Evolutionary conservation across 2,797 vertebrate species (phyloP).

Genomic region (Hylomyscus alleni): DNA sequence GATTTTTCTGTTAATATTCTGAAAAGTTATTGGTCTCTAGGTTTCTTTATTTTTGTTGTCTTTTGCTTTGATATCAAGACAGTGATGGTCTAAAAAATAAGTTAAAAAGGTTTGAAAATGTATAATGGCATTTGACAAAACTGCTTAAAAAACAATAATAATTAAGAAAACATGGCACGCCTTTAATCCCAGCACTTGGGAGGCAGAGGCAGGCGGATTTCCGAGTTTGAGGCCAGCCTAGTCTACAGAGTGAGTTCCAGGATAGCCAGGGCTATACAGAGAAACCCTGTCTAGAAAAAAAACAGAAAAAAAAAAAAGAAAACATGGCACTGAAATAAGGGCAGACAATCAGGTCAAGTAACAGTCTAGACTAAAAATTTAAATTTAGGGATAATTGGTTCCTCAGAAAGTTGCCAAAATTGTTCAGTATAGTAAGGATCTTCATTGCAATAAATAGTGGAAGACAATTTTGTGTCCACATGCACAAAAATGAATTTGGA

Average conservation of each 20-base stretch:
- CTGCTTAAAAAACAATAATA: not conserved
- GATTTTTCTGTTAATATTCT: not conserved
- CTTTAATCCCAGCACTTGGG: no score
- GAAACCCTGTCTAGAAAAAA: no score
- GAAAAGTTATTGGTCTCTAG: not conserved
- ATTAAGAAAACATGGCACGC: not conserved
- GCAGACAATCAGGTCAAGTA: not conserved
- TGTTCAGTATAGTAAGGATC: not conserved
- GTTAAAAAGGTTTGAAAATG: not conserved
- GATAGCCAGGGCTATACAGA: no score
- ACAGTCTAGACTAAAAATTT: not conserved
- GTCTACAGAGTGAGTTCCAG: no score
- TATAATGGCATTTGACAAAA: conserved; percentile 3
- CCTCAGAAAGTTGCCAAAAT: not conserved
- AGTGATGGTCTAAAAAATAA: not conserved
- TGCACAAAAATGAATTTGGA: not conserved
- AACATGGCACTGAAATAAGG: not conserved
- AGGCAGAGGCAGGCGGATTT: no score
- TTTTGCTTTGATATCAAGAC: not conserved
- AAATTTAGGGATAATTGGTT: not conserved
- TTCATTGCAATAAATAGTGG: not conserved
- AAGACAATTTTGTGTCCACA: not conserved
- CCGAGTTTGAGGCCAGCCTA: no score
- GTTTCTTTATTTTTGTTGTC: not conserved
- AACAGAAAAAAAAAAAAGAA: no score